phyloP scores from a whole-genome alignment of 2,888 invertebrate genomes.

The Tetragonisca angustula region DNA sequence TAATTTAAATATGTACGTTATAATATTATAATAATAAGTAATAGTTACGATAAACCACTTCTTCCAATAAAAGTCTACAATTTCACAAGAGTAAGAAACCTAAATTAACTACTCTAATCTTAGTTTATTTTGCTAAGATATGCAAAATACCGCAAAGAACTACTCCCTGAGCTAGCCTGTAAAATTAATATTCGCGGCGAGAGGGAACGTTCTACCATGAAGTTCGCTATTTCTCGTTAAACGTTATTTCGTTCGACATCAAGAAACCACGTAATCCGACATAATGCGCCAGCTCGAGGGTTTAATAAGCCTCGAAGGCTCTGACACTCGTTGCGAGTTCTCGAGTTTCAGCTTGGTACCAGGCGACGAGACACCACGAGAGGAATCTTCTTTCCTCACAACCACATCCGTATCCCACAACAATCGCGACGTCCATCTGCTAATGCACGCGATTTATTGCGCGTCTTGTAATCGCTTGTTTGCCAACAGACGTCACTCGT shows the following conservation, averaged over 20 bases:
- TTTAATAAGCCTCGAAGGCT: conserved; percentile 68
- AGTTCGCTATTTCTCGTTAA: conserved; percentile 10
- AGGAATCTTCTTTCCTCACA: conserved; percentile 29
- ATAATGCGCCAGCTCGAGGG: conserved; percentile 62
- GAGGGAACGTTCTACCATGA: conserved; percentile 2
- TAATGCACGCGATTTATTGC: conserved; percentile 56
- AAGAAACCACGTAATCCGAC: conserved; percentile 56
- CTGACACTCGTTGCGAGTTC: conserved; percentile 31
- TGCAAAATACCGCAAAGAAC: too few species aligned
- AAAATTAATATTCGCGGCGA: conserved; percentile 7
- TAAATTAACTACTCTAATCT: too few species aligned
- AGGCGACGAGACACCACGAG: conserved; percentile 28
- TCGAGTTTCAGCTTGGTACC: conserved; percentile 55
- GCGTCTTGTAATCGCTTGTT: conserved; percentile 3
- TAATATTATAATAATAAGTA: too few species aligned
- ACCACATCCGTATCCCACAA: conserved; percentile 12
- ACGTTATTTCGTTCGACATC: not conserved
- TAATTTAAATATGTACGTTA: too few species aligned
- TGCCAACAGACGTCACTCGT: not conserved
- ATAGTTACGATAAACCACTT: too few species aligned
- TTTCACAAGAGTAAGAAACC: too few species aligned
- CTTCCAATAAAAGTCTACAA: too few species aligned
- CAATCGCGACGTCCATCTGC: conserved; percentile 27
- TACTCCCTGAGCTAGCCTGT: not conserved
- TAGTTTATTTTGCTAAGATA: too few species aligned